phyloP scores from a whole-genome alignment of 2,888 invertebrate species.

The Aquatica leii region DNA sequence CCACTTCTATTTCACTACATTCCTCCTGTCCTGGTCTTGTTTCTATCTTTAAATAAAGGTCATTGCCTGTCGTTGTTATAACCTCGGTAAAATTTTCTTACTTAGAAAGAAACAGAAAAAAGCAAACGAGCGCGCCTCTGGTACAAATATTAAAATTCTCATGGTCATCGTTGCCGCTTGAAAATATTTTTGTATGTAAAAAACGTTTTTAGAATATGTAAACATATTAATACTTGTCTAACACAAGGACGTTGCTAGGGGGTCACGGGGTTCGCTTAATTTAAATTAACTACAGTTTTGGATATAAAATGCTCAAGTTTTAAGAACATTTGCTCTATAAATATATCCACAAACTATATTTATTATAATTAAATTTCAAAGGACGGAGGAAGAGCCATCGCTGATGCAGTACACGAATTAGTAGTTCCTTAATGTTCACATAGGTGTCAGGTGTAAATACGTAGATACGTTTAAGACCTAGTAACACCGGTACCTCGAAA shows the following conservation, averaged over 20 bases:
- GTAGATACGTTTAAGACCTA: too few relatives aligned
- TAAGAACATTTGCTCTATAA: too few relatives aligned
- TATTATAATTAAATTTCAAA: too few relatives aligned
- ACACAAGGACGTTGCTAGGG: not conserved
- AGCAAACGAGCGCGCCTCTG: not conserved
- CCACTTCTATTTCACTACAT: slow-evolving; percentile 53
- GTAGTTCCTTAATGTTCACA: too few relatives aligned
- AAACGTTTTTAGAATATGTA: slow-evolving; percentile 10
- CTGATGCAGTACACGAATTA: too few relatives aligned
- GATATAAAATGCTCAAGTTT: too few relatives aligned
- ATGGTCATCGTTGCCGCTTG: slow-evolving; percentile 2
- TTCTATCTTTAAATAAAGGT: slow-evolving; percentile 47
- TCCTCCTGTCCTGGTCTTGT: slow-evolving; percentile 57
- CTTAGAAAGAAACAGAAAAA: too few relatives aligned
- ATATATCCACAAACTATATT: too few relatives aligned
- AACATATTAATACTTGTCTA: slow-evolving; percentile 10
- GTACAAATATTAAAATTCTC: slow-evolving; percentile 9
- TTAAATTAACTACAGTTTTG: not conserved
- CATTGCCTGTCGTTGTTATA: slow-evolving; percentile 34
- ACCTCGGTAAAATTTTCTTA: not conserved
- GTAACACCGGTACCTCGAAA: too few relatives aligned
- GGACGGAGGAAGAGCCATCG: too few relatives aligned
- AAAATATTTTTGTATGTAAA: slow-evolving; percentile 8
- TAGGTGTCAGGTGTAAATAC: too few relatives aligned
- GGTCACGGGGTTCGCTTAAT: not conserved